These are phyloP conservation scores for Rhinopomastus cyanomelas DNA, from an alignment of 2,113 vertebrate species.

Conservation along the genomic window DNA sequence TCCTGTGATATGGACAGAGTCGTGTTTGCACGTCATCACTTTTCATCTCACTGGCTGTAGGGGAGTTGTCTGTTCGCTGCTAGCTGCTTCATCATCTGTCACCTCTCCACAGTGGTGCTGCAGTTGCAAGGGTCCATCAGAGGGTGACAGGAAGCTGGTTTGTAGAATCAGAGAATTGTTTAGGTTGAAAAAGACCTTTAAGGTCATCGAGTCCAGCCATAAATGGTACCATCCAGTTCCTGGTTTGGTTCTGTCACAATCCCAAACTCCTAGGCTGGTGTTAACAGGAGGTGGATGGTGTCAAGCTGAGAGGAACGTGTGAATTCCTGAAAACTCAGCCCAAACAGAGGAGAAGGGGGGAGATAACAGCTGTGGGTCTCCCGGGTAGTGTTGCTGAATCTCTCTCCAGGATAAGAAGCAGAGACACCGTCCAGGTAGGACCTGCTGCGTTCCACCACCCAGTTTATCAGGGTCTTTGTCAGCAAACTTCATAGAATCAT, in stretches of 20 bases:
- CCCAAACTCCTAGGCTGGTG: accelerated
- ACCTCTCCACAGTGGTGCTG: neutral
- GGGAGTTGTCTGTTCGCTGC: neutral
- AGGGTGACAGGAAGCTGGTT: neutral
- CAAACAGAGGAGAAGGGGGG: neutral
- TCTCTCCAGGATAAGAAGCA: neutral
- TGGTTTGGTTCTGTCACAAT: neutral
- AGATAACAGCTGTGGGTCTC: neutral
- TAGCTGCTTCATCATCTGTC: neutral
- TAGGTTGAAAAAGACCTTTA: neutral
- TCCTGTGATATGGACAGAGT: too few species aligned
- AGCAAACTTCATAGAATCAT: too few species aligned
- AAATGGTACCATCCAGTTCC: neutral
- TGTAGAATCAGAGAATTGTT: neutral
- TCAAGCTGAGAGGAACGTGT: neutral
- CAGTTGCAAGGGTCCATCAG: neutral
- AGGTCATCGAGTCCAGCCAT: neutral
- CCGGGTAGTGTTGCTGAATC: neutral
- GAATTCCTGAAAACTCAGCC: neutral
- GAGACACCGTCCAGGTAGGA: neutral
- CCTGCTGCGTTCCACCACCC: neutral
- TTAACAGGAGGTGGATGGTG: neutral
- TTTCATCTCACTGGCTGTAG: neutral
- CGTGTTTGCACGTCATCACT: accelerated
- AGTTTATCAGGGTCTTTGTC: neutral